A percentile compares a stretch with the other conserved stretches of the same genome.
phyloP scores from a whole-genome alignment of 1,140 invertebrate species.

The Ostrea denselamellosa region DNA sequence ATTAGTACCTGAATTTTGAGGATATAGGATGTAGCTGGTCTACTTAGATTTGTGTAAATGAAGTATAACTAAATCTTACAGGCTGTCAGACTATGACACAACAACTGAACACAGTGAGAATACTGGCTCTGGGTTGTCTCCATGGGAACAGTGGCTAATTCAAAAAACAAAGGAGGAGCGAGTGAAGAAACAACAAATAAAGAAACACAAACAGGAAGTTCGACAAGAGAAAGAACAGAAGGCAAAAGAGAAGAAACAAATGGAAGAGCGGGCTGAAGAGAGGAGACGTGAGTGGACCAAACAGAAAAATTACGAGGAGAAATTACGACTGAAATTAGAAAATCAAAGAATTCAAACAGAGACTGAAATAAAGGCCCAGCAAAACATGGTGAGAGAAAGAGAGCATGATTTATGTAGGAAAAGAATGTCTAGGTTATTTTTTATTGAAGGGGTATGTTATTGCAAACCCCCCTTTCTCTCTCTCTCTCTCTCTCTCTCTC shows the following conservation, averaged over 20 bases:
- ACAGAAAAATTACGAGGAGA: constrained; percentile 66
- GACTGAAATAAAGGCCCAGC: constrained; percentile 62
- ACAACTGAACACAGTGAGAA: constrained; percentile 51
- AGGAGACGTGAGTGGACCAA: constrained; percentile 64
- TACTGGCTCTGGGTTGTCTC: constrained; percentile 59
- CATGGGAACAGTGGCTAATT: constrained; percentile 74
- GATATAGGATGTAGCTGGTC: too few species aligned
- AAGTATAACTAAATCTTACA: background rate
- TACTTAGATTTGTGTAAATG: too few species aligned
- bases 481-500: too few species aligned
- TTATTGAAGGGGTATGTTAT: too few species aligned
- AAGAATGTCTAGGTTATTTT: too few species aligned
- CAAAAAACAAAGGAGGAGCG: constrained; percentile 68
- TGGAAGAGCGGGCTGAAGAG: constrained; percentile 61
- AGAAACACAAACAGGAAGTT: constrained; percentile 58
- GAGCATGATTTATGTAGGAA: too few species aligned
- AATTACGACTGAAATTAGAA: constrained; percentile 61
- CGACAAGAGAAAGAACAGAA: constrained; percentile 63
- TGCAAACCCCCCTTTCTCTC: too few species aligned
- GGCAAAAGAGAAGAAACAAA: constrained; percentile 59
- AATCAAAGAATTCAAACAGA: constrained; percentile 63
- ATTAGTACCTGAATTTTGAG: too few species aligned
- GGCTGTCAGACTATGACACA: constrained; percentile 53
- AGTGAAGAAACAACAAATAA: constrained; percentile 59
- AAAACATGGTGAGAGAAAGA: constrained; percentile 55